phyloP scores from a whole-genome alignment of 2,113 vertebrate genomes.

The Neogobius melanostomus region DNA sequence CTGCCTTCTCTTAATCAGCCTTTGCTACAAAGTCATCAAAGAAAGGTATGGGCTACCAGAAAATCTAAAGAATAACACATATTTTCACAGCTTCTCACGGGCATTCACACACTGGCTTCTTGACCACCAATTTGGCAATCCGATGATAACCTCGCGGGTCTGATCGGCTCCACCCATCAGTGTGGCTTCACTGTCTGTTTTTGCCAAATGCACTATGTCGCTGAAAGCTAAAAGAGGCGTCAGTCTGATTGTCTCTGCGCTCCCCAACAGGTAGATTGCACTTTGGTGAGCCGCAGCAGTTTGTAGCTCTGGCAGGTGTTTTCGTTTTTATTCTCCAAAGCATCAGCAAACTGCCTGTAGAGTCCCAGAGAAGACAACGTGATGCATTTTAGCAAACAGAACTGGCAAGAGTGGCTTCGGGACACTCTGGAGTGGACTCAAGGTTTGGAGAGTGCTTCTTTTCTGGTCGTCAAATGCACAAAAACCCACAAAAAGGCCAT shows the following conservation, averaged over 20 bases:
- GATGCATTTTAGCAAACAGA: constrained; percentile 2
- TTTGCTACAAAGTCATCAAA: too few relatives aligned
- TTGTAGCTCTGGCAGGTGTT: constrained; percentile 4
- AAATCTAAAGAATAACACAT: too few relatives aligned
- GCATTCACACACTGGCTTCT: too few relatives aligned
- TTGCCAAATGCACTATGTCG: not conserved
- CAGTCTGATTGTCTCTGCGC: not conserved
- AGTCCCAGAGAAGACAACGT: not conserved
- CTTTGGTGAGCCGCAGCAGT: not conserved
- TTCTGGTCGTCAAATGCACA: not conserved
- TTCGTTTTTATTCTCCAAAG: constrained; percentile 4
- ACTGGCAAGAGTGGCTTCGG: not conserved
- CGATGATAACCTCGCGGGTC: too few relatives aligned
- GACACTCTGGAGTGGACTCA: not conserved
- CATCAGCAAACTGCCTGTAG: constrained; percentile 6
- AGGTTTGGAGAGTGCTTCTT: not conserved
- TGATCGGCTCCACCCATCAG: not conserved
- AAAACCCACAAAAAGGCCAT: not conserved
- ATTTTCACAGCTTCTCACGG: too few relatives aligned
- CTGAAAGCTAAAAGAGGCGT: constrained; percentile 1
- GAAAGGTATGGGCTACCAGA: too few relatives aligned
- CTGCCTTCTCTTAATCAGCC: too few relatives aligned
- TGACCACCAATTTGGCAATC: too few relatives aligned
- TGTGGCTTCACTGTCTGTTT: not conserved
- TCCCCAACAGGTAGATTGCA: not conserved